These are phyloP conservation scores for Clarias magur DNA, from an alignment of 2,113 vertebrate species.

Conservation along the genomic window DNA sequence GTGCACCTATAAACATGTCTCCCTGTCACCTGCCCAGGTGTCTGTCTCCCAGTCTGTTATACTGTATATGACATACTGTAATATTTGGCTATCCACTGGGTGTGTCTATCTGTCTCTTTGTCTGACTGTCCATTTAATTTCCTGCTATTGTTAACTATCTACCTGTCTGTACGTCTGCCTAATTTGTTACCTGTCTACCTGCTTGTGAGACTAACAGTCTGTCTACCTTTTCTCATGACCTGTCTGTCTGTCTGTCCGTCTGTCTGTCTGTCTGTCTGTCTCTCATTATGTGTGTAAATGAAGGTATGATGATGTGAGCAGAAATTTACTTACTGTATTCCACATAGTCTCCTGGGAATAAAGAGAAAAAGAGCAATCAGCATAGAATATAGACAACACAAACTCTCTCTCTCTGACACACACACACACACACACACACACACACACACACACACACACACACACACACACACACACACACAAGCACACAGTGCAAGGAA, in stretches of 20 bases:
- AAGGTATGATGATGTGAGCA: not conserved
- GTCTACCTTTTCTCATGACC: too few species aligned
- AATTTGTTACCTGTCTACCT: not conserved
- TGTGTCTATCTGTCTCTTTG: not conserved
- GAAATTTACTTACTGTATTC: slow-evolving; percentile 39
- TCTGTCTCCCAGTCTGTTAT: not conserved
- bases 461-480: slow-evolving; percentile 11
- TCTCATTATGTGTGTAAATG: not conserved
- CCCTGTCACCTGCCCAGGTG: not conserved
- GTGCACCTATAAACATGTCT: not conserved
- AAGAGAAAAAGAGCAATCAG: slow-evolving; percentile 3
- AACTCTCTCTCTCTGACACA: too few species aligned
- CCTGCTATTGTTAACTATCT: too few species aligned
- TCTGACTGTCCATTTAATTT: not conserved
- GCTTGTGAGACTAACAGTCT: not conserved
- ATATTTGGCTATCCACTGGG: too few species aligned
- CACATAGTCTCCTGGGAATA: slow-evolving; percentile 33
- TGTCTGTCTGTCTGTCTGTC: not conserved
- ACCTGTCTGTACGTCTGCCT: not conserved
- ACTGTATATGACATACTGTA: not conserved
- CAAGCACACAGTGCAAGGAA: not conserved
- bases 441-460: not conserved
- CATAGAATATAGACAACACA: not conserved
- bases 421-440: too few species aligned
- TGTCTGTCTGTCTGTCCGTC: not conserved